Conservation (phyloP, 2,113 vertebrate species). For the Platysternon megacephalum region DNA sequence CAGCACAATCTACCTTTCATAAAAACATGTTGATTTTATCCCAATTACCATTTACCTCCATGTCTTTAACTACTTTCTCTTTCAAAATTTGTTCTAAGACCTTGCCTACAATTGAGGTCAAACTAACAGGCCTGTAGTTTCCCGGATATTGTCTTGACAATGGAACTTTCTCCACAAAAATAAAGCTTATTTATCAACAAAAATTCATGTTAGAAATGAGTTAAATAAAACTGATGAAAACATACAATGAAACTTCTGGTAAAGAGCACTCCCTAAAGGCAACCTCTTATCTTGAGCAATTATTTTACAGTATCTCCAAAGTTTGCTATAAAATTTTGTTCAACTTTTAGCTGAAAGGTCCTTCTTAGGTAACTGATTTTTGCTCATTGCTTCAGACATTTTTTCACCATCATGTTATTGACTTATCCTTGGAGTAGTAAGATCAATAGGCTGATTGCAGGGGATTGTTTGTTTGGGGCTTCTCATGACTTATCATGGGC, state of each 20-base stretch:
- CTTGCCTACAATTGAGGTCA: no score
- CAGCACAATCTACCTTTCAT: no score
- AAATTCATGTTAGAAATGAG: not conserved
- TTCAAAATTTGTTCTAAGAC: no score
- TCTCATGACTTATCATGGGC: no score
- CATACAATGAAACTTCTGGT: not conserved
- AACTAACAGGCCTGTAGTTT: no score
- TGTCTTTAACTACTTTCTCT: no score
- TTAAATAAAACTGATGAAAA: not conserved
- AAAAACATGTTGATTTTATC: no score
- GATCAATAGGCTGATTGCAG: not conserved
- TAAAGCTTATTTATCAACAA: conserved; percentile 5
- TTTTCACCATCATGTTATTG: not conserved
- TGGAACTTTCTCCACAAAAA: not conserved
- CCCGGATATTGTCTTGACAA: not conserved
- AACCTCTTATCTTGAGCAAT: not conserved
- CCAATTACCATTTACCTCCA: no score
- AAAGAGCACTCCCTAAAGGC: not conserved
- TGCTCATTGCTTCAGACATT: not conserved
- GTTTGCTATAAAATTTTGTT: not conserved
- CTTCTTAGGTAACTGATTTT: not conserved
- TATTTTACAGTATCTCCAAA: not conserved
- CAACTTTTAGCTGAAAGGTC: not conserved
- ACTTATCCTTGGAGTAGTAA: not conserved
- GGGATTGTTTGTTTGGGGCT: not conserved